Base-by-base conservation (phyloP, 1,140 invertebrate genomes). In the Caenorhabditis tropicalis region DNA sequence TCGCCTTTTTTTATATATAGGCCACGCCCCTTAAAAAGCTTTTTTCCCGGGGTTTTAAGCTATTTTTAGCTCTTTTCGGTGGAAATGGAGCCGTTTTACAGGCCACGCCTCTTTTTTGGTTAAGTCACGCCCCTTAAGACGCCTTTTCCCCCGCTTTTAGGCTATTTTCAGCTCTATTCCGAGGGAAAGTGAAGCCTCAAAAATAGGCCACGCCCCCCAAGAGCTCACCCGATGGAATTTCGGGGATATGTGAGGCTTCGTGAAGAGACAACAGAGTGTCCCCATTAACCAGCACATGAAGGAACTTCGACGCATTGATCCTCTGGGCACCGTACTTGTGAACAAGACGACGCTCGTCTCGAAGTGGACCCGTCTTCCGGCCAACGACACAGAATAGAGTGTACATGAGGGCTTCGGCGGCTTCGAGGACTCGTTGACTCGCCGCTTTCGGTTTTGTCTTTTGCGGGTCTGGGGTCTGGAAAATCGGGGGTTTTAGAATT, bases 271-370 rank as follows among this genome's bases (percentile, higher is more conserved):
- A 56, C 16, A 91, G 31, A 2, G 89, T 88, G n/a, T 85, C 86
- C 49, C 91, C 83, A 43, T 87, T 87, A 12, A 91, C 58, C 6
- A 91, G 51, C 79, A 91, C 91, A 79, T 91, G 89, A 24, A 87
- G 48, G 65, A 91, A 91, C 49, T 85, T 82, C 5, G 89, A 81
- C 16, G 89, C 79, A 82, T 85, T 79, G 16, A 89, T 85, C 16
- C 60, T 46, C 6, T 88, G 81, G n/a, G 84, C 46, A 16, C 89
- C 89, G 51, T 88, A 90, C 70, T 87, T 91, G 33, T 88, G 56
- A 29, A 89, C 5, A 12, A 90, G 21, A 4, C 83, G 49, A 33
- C 81, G 39, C 81, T 90, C 89, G 80, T 90, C 89, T 16, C 87
- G 21, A 29, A 89, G 48, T 29, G 65, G 43, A 21, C 58, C 33